Conservation (phyloP, 1,140 invertebrate genomes). For the Steinernema feltiae region DNA sequence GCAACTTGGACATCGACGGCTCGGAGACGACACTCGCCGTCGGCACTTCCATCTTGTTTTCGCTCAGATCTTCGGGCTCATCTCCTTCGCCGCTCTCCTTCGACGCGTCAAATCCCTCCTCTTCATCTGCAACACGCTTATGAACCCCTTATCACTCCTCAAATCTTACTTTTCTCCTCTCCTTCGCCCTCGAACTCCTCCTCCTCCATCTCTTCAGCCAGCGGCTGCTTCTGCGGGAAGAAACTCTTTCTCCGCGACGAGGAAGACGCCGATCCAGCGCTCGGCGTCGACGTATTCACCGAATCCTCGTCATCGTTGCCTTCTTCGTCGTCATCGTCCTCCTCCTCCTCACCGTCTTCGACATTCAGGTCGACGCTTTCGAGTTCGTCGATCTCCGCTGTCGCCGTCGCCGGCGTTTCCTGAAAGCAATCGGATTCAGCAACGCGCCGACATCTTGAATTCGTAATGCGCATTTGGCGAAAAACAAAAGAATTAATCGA, state of each 20-base stretch:
- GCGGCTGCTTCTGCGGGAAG: conserved; percentile 16
- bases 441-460: not conserved
- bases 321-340: conserved; percentile 8
- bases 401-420: not conserved
- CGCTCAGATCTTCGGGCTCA: not conserved
- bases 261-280: not conserved
- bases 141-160: not conserved
- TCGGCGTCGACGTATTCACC: conserved; percentile 12
- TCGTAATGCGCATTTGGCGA: not conserved
- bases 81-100: not conserved
- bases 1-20: not conserved
- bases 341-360: not conserved
- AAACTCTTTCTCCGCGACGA: conserved; percentile 19
- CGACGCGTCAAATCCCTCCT: conserved; percentile 15
- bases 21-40: not conserved
- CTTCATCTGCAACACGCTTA: not conserved
- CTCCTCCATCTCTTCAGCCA: conserved; percentile 19
- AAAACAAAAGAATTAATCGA: not conserved
- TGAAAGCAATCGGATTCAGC: not conserved
- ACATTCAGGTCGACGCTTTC: conserved; percentile 17
- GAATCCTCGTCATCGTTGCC: conserved; percentile 17
- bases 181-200: conserved; percentile 4
- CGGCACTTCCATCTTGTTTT: not conserved
- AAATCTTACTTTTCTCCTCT: not conserved
- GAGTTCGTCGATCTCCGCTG: not conserved